Evolutionary conservation across 2,888 invertebrate genomes (phyloP), one percentile per base, ranked within the genome.

Genomic region (Ophion costatus): DNA sequence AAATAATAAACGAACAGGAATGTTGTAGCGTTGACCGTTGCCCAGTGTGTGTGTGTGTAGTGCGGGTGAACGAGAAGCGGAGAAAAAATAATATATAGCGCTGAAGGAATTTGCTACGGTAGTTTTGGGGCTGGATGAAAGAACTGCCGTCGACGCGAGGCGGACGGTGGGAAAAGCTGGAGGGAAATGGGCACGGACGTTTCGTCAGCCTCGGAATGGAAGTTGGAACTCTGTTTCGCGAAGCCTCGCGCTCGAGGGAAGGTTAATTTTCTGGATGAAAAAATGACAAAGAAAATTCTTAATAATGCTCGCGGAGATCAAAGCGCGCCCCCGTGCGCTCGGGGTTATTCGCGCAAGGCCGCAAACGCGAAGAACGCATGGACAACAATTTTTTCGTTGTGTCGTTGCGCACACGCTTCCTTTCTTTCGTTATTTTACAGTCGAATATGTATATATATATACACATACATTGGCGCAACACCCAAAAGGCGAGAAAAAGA

Each of bases 251-350:
- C 63, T 38, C 66, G 38, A 45, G 74, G 85, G 76, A 79, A 74
- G 82, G 84, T 84, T 85, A 85, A 87, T 87, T 87, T 87, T 87
- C 87, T 83, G 81, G 80, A 71, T 81, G 85, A 83, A 77, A 82
- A 85, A 86, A 83, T 86, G 82, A 84, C 75, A 85, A 85, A 87
- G 85, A 67, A 71, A 29, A 71, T 73, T 82, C 80, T 79, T 84
- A 84, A 86, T 83, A 83, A 83, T 77, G 69, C 74, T 76, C 67
- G 80, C 51, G 71, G 82, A 82, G 87, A 87, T 87, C 85, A 87
- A 86, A 85, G 85, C 73, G 85, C 73, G 75, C 67, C 80, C n/a
- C 63, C 56, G 56, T 57, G 20, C 24, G 33, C 75, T 57, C 57
- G 66, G 45, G 75, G 66, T 69, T 59, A 73, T 42, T 77, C 42